These are phyloP conservation scores for Gasterosteus nipponicus DNA, from an alignment of 2,113 vertebrate genomes.

Conservation along the genomic window DNA sequence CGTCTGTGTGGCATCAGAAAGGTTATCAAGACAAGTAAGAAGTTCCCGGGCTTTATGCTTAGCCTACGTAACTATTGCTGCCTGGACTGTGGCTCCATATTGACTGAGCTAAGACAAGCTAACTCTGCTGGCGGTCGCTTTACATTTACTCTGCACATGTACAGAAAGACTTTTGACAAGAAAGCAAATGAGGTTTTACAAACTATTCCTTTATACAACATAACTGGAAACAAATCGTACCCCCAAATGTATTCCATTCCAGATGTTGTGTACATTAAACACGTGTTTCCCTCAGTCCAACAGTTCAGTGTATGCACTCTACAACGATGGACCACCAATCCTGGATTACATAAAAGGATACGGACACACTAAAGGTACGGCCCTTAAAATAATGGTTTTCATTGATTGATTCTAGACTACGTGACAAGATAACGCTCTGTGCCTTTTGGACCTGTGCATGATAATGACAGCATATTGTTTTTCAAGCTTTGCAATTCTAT, in stretches of 20 bases:
- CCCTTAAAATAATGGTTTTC: neutral
- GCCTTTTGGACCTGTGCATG: neutral
- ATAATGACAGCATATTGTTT: neutral
- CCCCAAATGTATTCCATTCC: neutral
- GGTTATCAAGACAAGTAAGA: neutral
- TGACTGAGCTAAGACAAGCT: neutral
- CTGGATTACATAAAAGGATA: slow-evolving; percentile 71
- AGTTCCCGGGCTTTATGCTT: neutral
- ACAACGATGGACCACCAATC: slow-evolving; percentile 89
- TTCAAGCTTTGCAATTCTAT: slow-evolving; percentile 1
- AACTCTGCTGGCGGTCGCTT: neutral
- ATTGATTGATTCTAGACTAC: neutral
- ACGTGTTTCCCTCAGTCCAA: slow-evolving; percentile 70
- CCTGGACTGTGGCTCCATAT: neutral
- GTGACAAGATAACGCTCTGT: neutral
- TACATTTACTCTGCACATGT: neutral
- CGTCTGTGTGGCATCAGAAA: neutral
- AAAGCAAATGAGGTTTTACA: neutral
- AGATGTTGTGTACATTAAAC: slow-evolving; percentile 1
- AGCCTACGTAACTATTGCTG: neutral
- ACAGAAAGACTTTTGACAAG: neutral
- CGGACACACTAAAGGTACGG: slow-evolving; percentile 92
- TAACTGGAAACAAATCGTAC: neutral
- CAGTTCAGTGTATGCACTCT: slow-evolving; percentile 84
- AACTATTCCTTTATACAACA: neutral